A percentile compares a stretch with the other conserved stretches of the same genome.
Conservation (phyloP, 1,140 invertebrate genomes). For the Eriosoma lanigerum region DNA sequence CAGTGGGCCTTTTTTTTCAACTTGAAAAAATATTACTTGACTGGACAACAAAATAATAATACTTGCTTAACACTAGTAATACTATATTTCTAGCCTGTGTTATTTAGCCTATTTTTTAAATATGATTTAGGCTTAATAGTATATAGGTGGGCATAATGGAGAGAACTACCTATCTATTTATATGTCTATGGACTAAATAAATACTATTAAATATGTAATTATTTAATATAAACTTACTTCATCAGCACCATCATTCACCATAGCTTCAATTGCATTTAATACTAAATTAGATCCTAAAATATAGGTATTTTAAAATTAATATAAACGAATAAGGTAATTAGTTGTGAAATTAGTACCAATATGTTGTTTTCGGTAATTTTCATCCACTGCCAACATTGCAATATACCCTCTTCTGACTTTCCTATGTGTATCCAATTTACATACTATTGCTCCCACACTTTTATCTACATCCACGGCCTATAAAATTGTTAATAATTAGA, state of each 20-base stretch:
- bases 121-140: too few species aligned
- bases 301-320: neutral
- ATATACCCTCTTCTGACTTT: constrained; percentile 96
- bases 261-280: constrained; percentile 71
- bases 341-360: constrained; percentile 68
- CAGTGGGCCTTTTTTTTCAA: too few species aligned
- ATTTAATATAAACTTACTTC: constrained; percentile 66
- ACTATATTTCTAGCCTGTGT: too few species aligned
- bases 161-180: too few species aligned
- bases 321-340: too few species aligned
- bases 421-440: constrained; percentile 94
- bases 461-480: constrained; percentile 78
- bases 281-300: constrained; percentile 67
- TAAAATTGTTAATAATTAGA: constrained; percentile 52
- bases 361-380: constrained; percentile 90
- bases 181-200: too few species aligned
- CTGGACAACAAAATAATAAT: too few species aligned
- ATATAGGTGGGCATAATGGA: too few species aligned
- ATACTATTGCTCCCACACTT: constrained; percentile 96
- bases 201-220: too few species aligned
- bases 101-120: too few species aligned
- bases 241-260: constrained; percentile 93
- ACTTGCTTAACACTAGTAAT: too few species aligned
- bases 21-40: too few species aligned
- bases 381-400: constrained; percentile 97